phyloP scores from a whole-genome alignment of 2,888 invertebrate genomes.

The Hyposoter dolosus region DNA sequence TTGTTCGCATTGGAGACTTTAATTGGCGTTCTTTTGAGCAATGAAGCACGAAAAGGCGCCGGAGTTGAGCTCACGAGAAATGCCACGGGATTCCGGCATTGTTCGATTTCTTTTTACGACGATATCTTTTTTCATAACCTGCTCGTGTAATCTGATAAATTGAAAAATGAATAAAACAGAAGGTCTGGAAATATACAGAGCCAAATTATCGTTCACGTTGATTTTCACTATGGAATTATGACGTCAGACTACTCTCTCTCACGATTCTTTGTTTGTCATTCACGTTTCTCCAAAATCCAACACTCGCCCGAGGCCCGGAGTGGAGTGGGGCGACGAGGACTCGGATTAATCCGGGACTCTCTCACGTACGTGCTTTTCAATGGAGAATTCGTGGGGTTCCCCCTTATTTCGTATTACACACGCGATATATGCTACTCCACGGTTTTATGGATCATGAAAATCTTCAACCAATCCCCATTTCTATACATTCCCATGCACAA shows the following conservation, averaged over 20 bases:
- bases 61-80: background rate
- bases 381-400: conserved; percentile 5
- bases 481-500: background rate
- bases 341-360: conserved; percentile 4
- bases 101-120: background rate
- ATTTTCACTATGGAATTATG: conserved; percentile 23
- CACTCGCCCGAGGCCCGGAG: background rate
- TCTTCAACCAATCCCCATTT: conserved; percentile 64
- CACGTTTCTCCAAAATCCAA: conserved; percentile 18
- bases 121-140: background rate
- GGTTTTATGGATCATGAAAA: conserved; percentile 57
- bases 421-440: background rate
- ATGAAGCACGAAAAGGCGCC: background rate
- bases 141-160: background rate
- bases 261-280: conserved; percentile 4
- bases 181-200: background rate
- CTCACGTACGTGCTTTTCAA: conserved; percentile 20
- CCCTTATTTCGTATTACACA: background rate
- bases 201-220: background rate
- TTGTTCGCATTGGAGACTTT: background rate
- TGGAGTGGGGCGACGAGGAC: background rate
- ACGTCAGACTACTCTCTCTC: background rate
- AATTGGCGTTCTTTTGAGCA: conserved; percentile 1
- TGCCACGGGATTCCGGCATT: background rate
- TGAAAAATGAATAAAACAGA: conserved; percentile 1